These are phyloP conservation scores for Amphipoea lucens DNA, from an alignment of 2,888 invertebrate genomes.

Conservation along the genomic window DNA sequence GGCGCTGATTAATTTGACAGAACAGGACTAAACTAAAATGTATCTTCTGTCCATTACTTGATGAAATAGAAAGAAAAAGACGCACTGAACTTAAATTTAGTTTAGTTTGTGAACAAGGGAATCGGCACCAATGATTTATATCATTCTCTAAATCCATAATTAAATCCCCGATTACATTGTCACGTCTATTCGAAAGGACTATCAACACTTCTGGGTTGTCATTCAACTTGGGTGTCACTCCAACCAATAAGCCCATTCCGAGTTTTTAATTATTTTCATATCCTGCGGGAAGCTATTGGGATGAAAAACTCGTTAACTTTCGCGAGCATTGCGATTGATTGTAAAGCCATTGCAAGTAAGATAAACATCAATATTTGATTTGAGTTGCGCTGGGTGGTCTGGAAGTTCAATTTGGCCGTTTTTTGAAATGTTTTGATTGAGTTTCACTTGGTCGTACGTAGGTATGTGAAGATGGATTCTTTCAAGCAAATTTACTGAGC, in stretches of 20 bases:
- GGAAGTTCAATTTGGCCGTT: background rate
- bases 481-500: background rate
- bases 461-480: background rate
- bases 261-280: constrained; percentile 66
- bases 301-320: constrained; percentile 59
- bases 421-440: background rate
- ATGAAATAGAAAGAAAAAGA: too few relatives aligned
- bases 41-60: too few relatives aligned
- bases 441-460: background rate
- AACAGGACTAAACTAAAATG: too few relatives aligned
- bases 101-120: too few relatives aligned
- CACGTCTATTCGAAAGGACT: constrained; percentile 61
- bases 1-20: too few relatives aligned
- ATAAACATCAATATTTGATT: constrained; percentile 31
- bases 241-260: constrained; percentile 45
- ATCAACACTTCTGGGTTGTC: constrained; percentile 59
- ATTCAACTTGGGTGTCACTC: constrained; percentile 64
- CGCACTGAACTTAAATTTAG: too few relatives aligned
- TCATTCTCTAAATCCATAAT: constrained; percentile 40
- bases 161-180: constrained; percentile 69
- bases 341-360: constrained; percentile 47
- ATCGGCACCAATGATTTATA: background rate
- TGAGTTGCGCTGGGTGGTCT: background rate
- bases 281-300: constrained; percentile 43
- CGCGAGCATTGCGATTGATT: constrained; percentile 51